Base-by-base conservation (phyloP, 2,888 invertebrate genomes). In the Folsomia manolachei region DNA sequence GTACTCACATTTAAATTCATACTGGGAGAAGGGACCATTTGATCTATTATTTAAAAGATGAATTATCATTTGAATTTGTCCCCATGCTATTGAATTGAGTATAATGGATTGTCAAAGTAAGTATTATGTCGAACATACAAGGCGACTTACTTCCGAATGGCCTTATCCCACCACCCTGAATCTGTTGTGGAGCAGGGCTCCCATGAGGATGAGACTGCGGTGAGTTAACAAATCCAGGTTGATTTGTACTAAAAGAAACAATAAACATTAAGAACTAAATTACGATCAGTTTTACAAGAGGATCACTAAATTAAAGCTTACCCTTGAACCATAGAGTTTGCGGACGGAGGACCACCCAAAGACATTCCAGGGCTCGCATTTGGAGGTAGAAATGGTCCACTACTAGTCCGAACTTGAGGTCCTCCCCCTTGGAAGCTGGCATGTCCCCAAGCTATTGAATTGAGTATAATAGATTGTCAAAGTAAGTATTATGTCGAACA, bases 1-100 rank as follows among this genome's bases (percentile, higher is more conserved):
- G 94, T 94, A 84, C 93, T 94, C 21, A 94, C 85, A 0, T 92
- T 91, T 27, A 91, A 90, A 52, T 91, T 90, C 0, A 94, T 94
- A n/a, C 93, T 93, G 11, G 92, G 89, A 1, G 89, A 90, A 27
- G 68, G 73, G 0, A 70, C 25, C 61, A 75, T 74, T 64, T 65
- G 71, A 67, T 68, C 75, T 75, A 51, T 60, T 56, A 56, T 9
- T 39, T 24, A 18, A 39, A 39, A 19, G 27, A n/a, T n/a, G n/a
- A n/a, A n/a, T n/a, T n/a, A n/a, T n/a, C n/a, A n/a, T n/a, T n/a
- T n/a, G n/a, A n/a, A n/a, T n/a, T n/a, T n/a, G n/a, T n/a, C n/a
- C n/a, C n/a, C n/a, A n/a, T n/a, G n/a, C n/a, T n/a, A n/a, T n/a
- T n/a, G n/a, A n/a, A n/a, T n/a, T n/a, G n/a, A n/a, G n/a, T n/a